A percentile compares a stretch with the other conserved stretches of the same genome.
phyloP scores from a whole-genome alignment of 2,113 vertebrate species.

The Asarcornis scutulata region DNA sequence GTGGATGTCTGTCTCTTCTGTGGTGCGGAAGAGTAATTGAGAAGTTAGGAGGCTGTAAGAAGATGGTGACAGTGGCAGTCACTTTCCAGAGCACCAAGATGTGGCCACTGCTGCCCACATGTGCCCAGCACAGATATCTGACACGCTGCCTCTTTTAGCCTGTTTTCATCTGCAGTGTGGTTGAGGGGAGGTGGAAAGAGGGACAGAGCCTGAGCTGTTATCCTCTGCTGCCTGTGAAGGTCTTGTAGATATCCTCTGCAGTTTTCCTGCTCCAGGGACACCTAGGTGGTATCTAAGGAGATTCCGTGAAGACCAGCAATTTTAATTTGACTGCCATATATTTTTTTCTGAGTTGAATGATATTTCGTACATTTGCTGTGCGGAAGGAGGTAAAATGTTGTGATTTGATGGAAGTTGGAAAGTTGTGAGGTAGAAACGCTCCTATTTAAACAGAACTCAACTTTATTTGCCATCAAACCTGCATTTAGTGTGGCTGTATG shows the following conservation, averaged over 20 bases:
- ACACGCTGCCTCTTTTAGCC: neutral
- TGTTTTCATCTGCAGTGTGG: rapidly evolving
- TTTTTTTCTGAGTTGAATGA: neutral
- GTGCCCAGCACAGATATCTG: neutral
- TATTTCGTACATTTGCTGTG: neutral
- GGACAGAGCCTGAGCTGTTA: neutral
- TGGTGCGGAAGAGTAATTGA: rapidly evolving
- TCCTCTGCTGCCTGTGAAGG: neutral
- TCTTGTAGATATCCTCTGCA: neutral
- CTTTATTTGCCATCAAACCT: neutral
- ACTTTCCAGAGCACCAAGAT: neutral
- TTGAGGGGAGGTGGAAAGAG: neutral
- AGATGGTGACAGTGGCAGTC: neutral
- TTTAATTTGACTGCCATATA: neutral
- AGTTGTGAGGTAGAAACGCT: neutral
- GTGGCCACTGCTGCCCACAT: neutral
- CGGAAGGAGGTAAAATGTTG: neutral
- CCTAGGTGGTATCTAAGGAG: neutral
- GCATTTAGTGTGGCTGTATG: neutral
- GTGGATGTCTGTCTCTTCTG: rapidly evolving
- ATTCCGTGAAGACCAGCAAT: neutral
- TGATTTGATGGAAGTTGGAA: neutral
- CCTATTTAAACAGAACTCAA: neutral
- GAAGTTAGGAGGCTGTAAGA: neutral
- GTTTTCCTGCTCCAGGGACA: neutral